Evolutionary conservation across 1,140 invertebrate species (phyloP).

Genomic region (Pararge aegeria): DNA sequence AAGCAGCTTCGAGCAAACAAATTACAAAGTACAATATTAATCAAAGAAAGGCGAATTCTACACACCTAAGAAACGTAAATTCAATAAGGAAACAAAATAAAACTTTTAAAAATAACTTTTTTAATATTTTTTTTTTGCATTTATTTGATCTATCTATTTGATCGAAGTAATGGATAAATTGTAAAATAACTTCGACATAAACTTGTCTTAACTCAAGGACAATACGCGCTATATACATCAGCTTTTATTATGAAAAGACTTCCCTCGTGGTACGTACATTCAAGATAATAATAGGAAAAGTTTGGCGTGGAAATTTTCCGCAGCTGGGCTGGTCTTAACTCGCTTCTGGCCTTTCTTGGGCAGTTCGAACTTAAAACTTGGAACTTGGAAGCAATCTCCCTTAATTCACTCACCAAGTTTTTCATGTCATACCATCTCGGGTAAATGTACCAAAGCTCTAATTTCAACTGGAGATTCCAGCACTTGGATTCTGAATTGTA

Average conservation of each 20-base stretch:
- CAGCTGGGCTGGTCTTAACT: constrained; percentile 10
- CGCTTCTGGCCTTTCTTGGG: constrained; percentile 2
- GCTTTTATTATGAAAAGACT: constrained; percentile 1
- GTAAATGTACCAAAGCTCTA: neutral
- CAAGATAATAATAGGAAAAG: constrained; percentile 7
- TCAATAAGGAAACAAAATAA: too few relatives aligned
- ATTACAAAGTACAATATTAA: too few relatives aligned
- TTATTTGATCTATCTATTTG: too few relatives aligned
- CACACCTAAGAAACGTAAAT: too few relatives aligned
- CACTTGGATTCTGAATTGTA: neutral
- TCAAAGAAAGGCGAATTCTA: too few relatives aligned
- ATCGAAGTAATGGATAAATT: too few relatives aligned
- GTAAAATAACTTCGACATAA: neutral
- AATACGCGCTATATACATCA: too few relatives aligned
- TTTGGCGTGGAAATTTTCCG: constrained; percentile 6
- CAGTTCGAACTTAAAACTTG: constrained; percentile 7
- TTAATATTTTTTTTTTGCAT: too few relatives aligned
- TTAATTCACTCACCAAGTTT: constrained; percentile 7
- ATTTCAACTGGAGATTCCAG: neutral
- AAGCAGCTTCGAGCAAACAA: too few relatives aligned
- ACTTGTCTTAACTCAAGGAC: neutral
- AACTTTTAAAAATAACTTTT: too few relatives aligned
- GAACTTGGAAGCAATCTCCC: constrained; percentile 8
- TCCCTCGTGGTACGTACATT: neutral
- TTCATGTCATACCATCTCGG: neutral